These are phyloP conservation scores for Sphaeridia pumilis DNA, from an alignment of 2,888 invertebrate species.

Conservation along the genomic window DNA sequence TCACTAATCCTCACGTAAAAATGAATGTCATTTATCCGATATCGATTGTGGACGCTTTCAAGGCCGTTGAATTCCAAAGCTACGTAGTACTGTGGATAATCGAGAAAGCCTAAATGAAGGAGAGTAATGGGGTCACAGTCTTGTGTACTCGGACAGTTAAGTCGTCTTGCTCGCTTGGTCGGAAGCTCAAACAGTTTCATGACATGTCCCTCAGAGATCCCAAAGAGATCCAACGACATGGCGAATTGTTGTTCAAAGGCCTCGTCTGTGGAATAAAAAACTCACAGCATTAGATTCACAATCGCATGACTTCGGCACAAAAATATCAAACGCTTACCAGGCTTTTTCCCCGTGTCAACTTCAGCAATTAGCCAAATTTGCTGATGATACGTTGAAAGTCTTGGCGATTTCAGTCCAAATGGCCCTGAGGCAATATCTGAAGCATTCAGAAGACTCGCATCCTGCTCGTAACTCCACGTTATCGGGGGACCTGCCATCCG, in stretches of 20 bases:
- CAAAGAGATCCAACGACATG: constrained; percentile 52
- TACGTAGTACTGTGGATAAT: constrained; percentile 76
- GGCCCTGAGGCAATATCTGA: constrained; percentile 50
- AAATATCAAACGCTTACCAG: constrained; percentile 50
- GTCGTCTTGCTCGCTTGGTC: constrained; percentile 54
- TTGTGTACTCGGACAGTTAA: constrained; percentile 53
- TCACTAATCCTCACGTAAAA: constrained; percentile 85
- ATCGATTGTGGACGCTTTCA: constrained; percentile 69
- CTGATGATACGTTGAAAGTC: constrained; percentile 77
- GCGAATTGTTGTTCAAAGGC: constrained; percentile 80
- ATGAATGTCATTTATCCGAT: constrained; percentile 67
- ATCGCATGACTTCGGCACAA: background rate
- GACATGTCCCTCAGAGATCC: constrained; percentile 25
- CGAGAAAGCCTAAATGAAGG: constrained; percentile 76
- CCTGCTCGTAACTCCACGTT: constrained; percentile 54
- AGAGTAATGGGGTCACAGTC: constrained; percentile 75
- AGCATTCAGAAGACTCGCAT: constrained; percentile 41
- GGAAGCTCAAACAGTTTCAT: constrained; percentile 28
- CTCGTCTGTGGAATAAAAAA: constrained; percentile 55
- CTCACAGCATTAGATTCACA: background rate
- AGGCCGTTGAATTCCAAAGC: constrained; percentile 73
- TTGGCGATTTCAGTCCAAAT: constrained; percentile 71
- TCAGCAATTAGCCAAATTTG: constrained; percentile 87
- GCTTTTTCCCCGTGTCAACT: constrained; percentile 67
- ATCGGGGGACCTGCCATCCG: constrained; percentile 61